Evolutionary conservation across 2,888 invertebrate genomes (phyloP).

Genomic region (Seladonia tumulorum): DNA sequence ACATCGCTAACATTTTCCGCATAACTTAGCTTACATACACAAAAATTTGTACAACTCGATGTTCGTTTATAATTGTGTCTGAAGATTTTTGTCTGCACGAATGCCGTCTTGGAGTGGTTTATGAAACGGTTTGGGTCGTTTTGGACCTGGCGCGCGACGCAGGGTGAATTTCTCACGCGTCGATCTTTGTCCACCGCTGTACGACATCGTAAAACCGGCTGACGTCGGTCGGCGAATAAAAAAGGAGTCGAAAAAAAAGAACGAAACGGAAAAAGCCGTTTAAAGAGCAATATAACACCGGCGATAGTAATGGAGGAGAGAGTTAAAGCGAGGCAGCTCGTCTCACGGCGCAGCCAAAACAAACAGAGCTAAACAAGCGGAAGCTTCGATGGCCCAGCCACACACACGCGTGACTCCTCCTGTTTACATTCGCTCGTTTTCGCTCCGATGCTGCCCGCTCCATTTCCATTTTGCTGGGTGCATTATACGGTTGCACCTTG

Average conservation of each 20-base stretch:
- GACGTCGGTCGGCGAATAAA: conserved; percentile 10
- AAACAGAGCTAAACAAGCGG: conserved; percentile 65
- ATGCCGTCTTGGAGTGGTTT: neutral
- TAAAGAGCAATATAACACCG: conserved; percentile 51
- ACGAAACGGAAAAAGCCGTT: conserved; percentile 25
- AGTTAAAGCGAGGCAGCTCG: conserved; percentile 49
- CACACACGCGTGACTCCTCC: conserved; percentile 40
- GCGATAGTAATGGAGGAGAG: conserved; percentile 46
- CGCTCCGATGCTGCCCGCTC: conserved; percentile 44
- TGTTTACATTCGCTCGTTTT: conserved; percentile 66
- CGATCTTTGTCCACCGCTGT: conserved; percentile 33
- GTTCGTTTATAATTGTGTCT: neutral
- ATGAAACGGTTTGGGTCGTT: neutral
- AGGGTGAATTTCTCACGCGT: conserved; percentile 18
- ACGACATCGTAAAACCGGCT: conserved; percentile 28
- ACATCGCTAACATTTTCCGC: no score
- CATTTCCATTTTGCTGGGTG: conserved; percentile 49
- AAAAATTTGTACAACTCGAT: no score
- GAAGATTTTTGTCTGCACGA: neutral
- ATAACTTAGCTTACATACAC: no score
- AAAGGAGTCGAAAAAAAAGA: neutral
- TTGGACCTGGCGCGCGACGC: neutral
- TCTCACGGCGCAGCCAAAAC: conserved; percentile 59
- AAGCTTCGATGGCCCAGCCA: conserved; percentile 46
- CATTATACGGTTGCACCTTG: conserved; percentile 27